phyloP scores from a whole-genome alignment of 1,140 invertebrate species.

The Andricus grossulariae region DNA sequence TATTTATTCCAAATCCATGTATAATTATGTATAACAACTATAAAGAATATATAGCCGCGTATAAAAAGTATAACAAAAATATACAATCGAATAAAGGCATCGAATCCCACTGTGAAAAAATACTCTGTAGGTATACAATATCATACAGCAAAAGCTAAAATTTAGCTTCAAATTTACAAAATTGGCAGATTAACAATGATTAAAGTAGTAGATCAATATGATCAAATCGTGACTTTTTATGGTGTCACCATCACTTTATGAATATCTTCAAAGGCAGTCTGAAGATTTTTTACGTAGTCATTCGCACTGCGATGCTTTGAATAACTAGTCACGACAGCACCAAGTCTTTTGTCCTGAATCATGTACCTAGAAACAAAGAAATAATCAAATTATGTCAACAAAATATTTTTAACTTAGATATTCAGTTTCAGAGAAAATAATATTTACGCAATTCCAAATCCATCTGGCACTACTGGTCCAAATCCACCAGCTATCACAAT shows the following conservation, averaged over 20 bases:
- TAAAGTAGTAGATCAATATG: constrained; percentile 6
- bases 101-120: background rate
- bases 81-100: too few relatives aligned
- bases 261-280: constrained; percentile 83
- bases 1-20: too few relatives aligned
- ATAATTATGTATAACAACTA: too few relatives aligned
- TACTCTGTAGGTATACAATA: background rate
- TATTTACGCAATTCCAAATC: constrained; percentile 87
- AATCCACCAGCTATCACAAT: constrained; percentile 93
- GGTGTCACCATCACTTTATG: constrained; percentile 55
- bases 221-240: background rate
- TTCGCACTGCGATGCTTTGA: constrained; percentile 81
- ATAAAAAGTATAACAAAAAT: too few relatives aligned
- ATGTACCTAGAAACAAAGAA: constrained; percentile 77
- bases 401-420: too few relatives aligned
- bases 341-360: constrained; percentile 85
- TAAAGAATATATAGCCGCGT: too few relatives aligned
- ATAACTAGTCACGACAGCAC: constrained; percentile 88
- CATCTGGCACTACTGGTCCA: constrained; percentile 93
- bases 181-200: background rate
- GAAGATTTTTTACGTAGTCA: constrained; percentile 83
- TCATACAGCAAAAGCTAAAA: background rate
- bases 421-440: constrained; percentile 72
- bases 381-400: constrained; percentile 36
- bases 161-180: background rate